Percentiles rank a stretch among this genome's conserved stretches.
Evolutionary conservation across 2,888 invertebrate genomes (phyloP).

Genomic region (Epirrhoe tristata): DNA sequence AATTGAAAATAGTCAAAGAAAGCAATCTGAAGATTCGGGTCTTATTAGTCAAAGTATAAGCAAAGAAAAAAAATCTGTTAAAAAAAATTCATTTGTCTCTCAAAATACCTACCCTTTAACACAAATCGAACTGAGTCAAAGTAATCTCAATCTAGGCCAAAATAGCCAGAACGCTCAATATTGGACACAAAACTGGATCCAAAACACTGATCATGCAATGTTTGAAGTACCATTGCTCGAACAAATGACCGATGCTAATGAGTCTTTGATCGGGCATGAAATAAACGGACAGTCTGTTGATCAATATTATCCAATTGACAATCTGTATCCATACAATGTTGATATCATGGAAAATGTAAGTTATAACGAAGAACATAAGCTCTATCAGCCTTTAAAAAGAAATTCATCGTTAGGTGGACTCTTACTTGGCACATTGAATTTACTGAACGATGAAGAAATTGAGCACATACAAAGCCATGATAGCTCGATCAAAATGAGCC

Average conservation of each 20-base stretch:
- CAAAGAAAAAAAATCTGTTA: neutral
- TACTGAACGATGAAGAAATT: slow-evolving; percentile 62
- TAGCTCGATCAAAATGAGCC: neutral
- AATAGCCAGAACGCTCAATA: neutral
- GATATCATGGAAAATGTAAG: neutral
- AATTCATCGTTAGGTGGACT: slow-evolving; percentile 47
- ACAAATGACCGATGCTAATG: neutral
- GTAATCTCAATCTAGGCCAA: neutral
- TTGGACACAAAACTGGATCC: neutral
- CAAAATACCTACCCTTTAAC: neutral
- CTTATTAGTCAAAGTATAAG: neutral
- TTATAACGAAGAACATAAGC: neutral
- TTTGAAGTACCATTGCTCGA: neutral
- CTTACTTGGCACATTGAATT: slow-evolving; percentile 62
- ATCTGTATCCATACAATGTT: neutral
- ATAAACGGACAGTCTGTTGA: neutral
- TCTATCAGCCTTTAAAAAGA: neutral
- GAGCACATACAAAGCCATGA: slow-evolving; percentile 16
- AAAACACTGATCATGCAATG: neutral
- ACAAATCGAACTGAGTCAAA: neutral
- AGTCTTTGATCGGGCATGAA: neutral
- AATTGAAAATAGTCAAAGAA: neutral
- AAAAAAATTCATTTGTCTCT: neutral
- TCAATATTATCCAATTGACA: neutral
- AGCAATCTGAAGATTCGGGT: neutral